Conservation (phyloP, 2,888 invertebrate species). For the Athalia circularis region DNA sequence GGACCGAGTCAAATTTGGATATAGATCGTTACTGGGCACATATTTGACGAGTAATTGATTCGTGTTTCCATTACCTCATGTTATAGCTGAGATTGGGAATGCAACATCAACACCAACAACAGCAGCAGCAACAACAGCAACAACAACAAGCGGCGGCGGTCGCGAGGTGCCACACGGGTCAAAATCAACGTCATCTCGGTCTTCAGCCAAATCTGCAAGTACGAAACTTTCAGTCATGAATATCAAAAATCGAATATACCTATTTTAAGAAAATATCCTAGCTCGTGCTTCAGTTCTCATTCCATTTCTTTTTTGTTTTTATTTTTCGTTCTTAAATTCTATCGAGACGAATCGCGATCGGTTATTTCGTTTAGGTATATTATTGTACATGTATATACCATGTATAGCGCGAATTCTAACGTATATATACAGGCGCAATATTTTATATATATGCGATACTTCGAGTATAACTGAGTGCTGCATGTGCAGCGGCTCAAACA, state of each 20-base stretch:
- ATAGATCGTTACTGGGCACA: not conserved
- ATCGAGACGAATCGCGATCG: not conserved
- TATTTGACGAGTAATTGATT: not conserved
- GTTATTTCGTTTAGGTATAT: not conserved
- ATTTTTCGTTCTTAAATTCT: too few species aligned
- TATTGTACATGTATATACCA: too few species aligned
- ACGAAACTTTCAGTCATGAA: slow-evolving; percentile 37
- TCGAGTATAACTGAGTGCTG: not conserved
- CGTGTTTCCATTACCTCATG: not conserved
- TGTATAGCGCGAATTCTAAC: not conserved
- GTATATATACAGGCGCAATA: not conserved
- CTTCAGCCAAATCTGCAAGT: slow-evolving; percentile 44
- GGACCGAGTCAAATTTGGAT: not conserved
- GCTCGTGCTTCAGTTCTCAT: not conserved
- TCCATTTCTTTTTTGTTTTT: not conserved
- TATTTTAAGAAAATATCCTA: not conserved
- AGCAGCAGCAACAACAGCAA: slow-evolving; percentile 29
- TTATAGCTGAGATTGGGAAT: slow-evolving; percentile 38
- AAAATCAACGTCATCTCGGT: slow-evolving; percentile 25
- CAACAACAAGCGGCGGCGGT: slow-evolving; percentile 21
- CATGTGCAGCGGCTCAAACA: slow-evolving; percentile 11
- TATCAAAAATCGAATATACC: not conserved
- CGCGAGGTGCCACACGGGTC: slow-evolving; percentile 31
- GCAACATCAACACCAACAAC: slow-evolving; percentile 37
- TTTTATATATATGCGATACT: slow-evolving; percentile 36